Base-by-base conservation (phyloP, 2,888 invertebrate species). In the Phragmatobia fuliginosa region DNA sequence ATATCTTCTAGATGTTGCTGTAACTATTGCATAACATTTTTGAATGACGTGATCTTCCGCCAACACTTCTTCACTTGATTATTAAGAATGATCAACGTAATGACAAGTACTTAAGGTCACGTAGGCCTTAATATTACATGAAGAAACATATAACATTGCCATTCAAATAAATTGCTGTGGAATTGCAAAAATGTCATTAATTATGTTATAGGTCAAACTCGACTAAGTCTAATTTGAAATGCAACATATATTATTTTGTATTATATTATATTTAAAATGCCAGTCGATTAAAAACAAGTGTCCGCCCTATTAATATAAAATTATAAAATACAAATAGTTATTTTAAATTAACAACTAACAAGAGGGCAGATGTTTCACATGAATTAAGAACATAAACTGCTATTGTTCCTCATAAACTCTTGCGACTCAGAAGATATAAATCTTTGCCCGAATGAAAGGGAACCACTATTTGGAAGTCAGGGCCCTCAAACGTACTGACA, bases 181-280 rank as follows among this genome's bases (percentile, higher is more conserved):
- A 28, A 38, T 38, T 38, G 61, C 61, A 62, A 38, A 38, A 38
- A 62, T 38, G 28, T 63, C 38, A 38, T 38, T 25, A 38, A 28
- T 38, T 38, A 62, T 62, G 61, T 38, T 52, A 52, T 52, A 62
- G 38, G 38, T 38, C 10, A 18, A 38, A 38, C 28, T 38, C 28
- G 38, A 56, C 28, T 41, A 62, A 6, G 16, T 31, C 25, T 38
- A 62, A 62, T 52, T 52, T 28, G 11, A 38, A 36, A 10, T 4
- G 45, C 45, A 10, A 49, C n/a, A n/a, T n/a, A 8, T 49, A n/a
- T 49, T n/a, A 8, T 49, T 49, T 49, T n/a, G 21, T 21, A 49
- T 49, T 14, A 6, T 38, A 25, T 61, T 18, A 61, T 18, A 61
- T 52, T 52, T 52, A 25, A 52, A 52, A 52, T 52, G 52, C 25